phyloP scores from a whole-genome alignment of 2,113 vertebrate species.

The Myotis davidii region DNA sequence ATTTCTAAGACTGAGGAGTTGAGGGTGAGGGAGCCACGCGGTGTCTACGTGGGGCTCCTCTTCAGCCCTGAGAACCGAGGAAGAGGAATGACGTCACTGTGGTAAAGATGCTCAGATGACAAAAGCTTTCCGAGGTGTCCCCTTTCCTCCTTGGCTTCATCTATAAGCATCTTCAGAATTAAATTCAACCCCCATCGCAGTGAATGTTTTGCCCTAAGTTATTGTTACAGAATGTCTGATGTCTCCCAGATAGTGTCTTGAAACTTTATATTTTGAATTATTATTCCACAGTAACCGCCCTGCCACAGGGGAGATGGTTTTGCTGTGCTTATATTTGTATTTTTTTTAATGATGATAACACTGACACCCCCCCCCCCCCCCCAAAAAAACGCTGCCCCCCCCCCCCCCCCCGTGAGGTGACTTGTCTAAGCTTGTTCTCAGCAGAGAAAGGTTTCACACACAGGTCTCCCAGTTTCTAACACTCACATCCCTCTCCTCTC shows the following conservation, averaged over 20 bases:
- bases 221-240: not conserved
- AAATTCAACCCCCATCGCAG: not conserved
- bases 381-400: too few species aligned
- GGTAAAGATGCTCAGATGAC: conserved; percentile 26
- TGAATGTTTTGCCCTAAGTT: not conserved
- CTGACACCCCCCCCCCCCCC: not conserved
- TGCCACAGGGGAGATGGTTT: not conserved
- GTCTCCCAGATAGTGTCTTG: not conserved
- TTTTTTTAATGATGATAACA: not conserved
- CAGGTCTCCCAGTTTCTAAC: not conserved
- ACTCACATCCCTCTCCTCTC: not conserved
- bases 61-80: not conserved
- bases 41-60: not conserved
- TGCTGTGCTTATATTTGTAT: not conserved
- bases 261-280: not conserved
- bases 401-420: not conserved
- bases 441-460: not conserved
- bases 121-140: conserved; percentile 12
- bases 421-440: not conserved
- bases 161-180: conserved; percentile 39
- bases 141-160: conserved; percentile 38
- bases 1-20: not conserved
- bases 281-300: not conserved
- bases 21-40: not conserved
- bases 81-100: conserved; percentile 43